Percentiles rank a stretch among this genome's conserved stretches.
These are phyloP conservation scores for Arctia plantaginis DNA, from an alignment of 2,888 invertebrate species.

Conservation along the genomic window DNA sequence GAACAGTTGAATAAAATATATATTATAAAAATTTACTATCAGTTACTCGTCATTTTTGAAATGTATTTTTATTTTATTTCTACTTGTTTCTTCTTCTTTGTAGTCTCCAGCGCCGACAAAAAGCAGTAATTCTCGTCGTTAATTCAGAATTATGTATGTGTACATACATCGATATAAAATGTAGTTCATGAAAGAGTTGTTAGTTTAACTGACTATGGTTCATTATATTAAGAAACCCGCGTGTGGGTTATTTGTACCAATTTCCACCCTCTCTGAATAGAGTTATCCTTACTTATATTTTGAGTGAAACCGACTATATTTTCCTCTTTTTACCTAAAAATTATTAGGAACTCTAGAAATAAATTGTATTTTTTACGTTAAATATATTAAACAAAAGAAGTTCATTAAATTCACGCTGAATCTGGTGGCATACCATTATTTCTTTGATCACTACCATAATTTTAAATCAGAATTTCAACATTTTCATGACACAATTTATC, in stretches of 20 bases:
- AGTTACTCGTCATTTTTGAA: too few relatives aligned
- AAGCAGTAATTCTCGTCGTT: neutral
- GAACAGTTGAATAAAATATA: neutral
- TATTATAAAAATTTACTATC: too few relatives aligned
- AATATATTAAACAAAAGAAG: neutral
- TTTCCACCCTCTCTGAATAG: too few relatives aligned
- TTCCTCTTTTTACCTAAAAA: too few relatives aligned
- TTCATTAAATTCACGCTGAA: neutral
- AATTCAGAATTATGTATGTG: neutral
- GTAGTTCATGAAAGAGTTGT: neutral
- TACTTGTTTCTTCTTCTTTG: neutral
- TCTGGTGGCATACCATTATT: neutral
- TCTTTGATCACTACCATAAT: neutral
- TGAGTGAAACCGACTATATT: too few relatives aligned
- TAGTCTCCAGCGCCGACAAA: neutral
- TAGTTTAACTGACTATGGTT: neutral
- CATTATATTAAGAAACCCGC: neutral
- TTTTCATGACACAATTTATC: neutral
- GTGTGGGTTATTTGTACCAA: too few relatives aligned
- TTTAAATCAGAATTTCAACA: neutral
- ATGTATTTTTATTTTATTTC: too few relatives aligned
- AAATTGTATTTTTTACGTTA: neutral
- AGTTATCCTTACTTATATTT: too few relatives aligned
- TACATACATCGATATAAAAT: neutral
- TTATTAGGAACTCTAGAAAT: too few relatives aligned